These are phyloP conservation scores for Uria lomvia DNA, from an alignment of 2,113 vertebrate species.

Conservation along the genomic window DNA sequence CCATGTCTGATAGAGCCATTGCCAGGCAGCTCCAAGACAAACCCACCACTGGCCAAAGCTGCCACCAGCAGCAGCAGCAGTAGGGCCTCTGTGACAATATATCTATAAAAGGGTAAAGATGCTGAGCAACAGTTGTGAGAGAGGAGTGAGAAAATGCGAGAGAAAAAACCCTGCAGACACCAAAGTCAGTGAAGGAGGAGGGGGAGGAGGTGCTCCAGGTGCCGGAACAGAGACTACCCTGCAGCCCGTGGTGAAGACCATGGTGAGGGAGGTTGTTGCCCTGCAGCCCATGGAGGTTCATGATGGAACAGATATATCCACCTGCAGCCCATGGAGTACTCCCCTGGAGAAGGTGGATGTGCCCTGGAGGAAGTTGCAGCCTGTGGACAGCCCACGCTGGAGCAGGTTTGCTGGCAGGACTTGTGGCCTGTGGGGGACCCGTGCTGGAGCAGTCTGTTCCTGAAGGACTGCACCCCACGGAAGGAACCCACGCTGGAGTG, in stretches of 20 bases:
- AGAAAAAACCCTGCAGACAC: background rate
- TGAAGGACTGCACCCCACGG: background rate
- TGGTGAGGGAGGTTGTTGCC: background rate
- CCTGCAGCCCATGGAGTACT: background rate
- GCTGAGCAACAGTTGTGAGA: background rate
- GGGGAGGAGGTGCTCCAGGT: background rate
- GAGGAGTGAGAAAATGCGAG: background rate
- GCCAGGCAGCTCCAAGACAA: background rate
- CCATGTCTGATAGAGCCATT: background rate
- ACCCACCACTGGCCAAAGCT: background rate
- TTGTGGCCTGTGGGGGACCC: background rate
- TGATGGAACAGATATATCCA: background rate
- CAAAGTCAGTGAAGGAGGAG: background rate
- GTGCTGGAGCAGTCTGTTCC: accelerated
- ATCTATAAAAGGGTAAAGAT: background rate
- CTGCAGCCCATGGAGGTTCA: too few relatives aligned
- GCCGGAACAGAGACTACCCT: background rate
- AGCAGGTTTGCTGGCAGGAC: background rate
- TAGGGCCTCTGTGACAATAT: background rate
- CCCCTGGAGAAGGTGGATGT: background rate
- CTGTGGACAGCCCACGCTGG: background rate
- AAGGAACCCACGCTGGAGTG: background rate
- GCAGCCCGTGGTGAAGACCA: background rate
- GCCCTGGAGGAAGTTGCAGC: background rate
- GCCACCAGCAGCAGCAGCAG: background rate